These are phyloP conservation scores for Leptinotarsa rubiginosa DNA, from an alignment of 2,888 invertebrate species.

Conservation along the genomic window DNA sequence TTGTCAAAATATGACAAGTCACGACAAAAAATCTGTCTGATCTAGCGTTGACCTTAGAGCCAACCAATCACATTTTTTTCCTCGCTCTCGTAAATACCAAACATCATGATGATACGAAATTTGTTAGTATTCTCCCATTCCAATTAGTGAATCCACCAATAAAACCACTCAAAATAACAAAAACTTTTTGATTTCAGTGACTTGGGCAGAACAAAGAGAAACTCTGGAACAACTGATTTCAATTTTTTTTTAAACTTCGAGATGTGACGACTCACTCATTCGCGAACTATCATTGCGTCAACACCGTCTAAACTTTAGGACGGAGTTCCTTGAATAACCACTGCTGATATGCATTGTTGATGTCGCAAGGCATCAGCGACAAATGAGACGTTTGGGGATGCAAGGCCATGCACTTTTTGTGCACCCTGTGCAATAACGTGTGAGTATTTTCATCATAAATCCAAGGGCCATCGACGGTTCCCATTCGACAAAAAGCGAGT, in stretches of 20 bases:
- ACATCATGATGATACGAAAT: no score
- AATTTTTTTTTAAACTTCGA: not conserved
- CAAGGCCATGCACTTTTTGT: slow-evolving; percentile 85
- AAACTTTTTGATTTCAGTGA: not conserved
- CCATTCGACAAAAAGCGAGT: slow-evolving; percentile 89
- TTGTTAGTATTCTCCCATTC: no score
- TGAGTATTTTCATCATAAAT: slow-evolving; percentile 83
- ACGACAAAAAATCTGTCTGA: no score
- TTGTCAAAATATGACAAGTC: no score
- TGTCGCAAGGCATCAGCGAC: slow-evolving; percentile 85
- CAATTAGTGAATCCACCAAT: no score
- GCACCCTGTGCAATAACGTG: slow-evolving; percentile 80
- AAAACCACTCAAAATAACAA: no score
- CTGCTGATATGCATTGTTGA: slow-evolving; percentile 87
- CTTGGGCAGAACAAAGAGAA: not conserved
- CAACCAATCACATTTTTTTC: no score
- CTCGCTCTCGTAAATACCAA: no score
- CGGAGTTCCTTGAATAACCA: slow-evolving; percentile 85
- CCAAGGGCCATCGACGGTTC: slow-evolving; percentile 97
- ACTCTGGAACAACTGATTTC: not conserved
- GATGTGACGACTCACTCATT: not conserved
- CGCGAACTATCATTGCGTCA: not conserved
- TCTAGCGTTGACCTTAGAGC: no score
- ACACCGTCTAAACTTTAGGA: slow-evolving; percentile 66
- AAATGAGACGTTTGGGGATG: slow-evolving; percentile 85